Evolutionary conservation across 2,797 vertebrate species (phyloP).

Genomic region (Eulemur albifrons): DNA sequence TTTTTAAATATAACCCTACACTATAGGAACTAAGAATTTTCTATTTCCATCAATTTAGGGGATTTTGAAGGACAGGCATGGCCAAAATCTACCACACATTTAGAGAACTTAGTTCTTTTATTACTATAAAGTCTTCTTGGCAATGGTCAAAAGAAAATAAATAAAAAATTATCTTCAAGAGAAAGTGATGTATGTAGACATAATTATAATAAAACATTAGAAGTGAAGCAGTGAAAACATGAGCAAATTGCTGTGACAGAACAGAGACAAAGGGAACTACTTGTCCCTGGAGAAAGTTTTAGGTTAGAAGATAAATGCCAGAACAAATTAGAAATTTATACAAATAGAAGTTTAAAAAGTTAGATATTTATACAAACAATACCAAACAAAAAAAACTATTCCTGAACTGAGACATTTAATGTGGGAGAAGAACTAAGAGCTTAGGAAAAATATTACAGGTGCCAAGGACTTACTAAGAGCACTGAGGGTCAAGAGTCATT

Average conservation of each 20-base stretch:
- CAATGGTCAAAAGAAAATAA: not conserved
- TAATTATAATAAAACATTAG: not conserved
- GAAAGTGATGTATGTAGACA: not conserved
- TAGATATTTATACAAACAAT: not conserved
- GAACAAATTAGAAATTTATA: constrained; percentile 7
- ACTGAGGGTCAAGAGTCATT: not conserved
- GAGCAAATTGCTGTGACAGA: not conserved
- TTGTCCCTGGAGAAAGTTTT: not conserved
- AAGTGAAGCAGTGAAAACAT: not conserved
- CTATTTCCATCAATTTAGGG: not conserved
- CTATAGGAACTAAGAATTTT: not conserved
- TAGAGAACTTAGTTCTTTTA: not conserved
- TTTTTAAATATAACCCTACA: not conserved
- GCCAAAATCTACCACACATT: not conserved
- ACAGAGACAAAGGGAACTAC: not conserved
- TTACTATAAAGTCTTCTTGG: not conserved
- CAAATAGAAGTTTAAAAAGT: not conserved
- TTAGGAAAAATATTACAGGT: not conserved
- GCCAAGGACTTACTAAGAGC: not conserved
- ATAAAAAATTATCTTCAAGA: constrained; percentile 4
- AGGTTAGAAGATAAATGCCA: not conserved
- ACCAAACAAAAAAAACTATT: not conserved
- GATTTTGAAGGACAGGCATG: not conserved
- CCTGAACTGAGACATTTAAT: not conserved
- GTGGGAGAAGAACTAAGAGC: not conserved